Conservation (phyloP, 1,140 invertebrate genomes). For the Eurosta solidaginis region DNA sequence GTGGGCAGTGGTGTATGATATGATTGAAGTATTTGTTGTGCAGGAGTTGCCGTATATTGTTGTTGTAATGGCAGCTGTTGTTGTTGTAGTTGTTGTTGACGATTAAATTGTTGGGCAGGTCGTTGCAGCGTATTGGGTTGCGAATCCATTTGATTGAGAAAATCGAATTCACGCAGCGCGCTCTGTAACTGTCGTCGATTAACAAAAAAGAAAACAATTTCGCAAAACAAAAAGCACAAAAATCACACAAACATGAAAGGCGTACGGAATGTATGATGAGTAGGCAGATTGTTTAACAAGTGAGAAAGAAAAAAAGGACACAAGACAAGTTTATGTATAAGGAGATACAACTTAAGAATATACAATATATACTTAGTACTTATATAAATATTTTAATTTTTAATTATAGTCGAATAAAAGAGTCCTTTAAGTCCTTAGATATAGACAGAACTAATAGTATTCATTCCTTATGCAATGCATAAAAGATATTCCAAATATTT, state of each 20-base stretch:
- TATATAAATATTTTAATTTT: no score
- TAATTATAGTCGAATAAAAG: no score
- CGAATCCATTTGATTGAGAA: constrained; percentile 68
- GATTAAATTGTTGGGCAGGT: constrained; percentile 33
- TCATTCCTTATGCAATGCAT: no score
- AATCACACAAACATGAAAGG: background rate
- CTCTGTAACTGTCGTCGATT: constrained; percentile 73
- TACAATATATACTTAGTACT: no score
- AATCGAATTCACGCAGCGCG: constrained; percentile 85
- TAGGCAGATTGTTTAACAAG: background rate
- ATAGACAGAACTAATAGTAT: no score
- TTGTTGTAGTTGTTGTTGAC: constrained; percentile 30
- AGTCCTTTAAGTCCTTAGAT: no score
- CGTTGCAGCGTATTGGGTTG: constrained; percentile 51
- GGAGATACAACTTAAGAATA: no score
- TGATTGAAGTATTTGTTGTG: constrained; percentile 31
- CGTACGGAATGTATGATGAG: background rate
- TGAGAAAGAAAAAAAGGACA: no score
- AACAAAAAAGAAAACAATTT: constrained; percentile 30
- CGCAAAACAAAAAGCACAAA: constrained; percentile 3
- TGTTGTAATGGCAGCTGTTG: constrained; percentile 33
- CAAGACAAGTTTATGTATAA: background rate
- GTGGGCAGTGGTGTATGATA: constrained; percentile 32
- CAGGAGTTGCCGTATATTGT: constrained; percentile 19
- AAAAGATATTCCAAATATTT: background rate